Evolutionary conservation across 1,140 invertebrate genomes (phyloP), one percentile per base, ranked within the genome.

Genomic region (Gryllus bimaculatus): DNA sequence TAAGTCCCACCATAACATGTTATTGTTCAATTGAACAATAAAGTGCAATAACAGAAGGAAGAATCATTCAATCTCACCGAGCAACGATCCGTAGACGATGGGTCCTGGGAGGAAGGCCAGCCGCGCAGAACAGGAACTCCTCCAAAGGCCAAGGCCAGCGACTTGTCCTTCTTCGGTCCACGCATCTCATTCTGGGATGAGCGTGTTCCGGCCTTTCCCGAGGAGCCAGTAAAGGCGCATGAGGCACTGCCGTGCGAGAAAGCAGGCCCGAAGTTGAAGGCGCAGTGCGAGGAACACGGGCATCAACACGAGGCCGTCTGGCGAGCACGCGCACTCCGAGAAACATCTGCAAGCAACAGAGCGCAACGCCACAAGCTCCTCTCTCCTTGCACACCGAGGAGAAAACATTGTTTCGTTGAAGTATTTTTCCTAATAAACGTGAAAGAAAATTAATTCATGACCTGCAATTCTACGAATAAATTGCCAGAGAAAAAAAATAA

Each of bases 21-120:
- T 39, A 39, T 39, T 39, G 26, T 39, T n/a, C n/a, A 39, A 39
- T 2, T 39, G 5, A 39, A 39, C 26, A 39, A 39, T 5, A 5
- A 39, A 39, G 26, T 39, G 5, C 26, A 39, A 39, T 39, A 39
- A 39, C 1, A 1, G 26, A 39, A 39, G 5, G 26, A 39, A 39
- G 1, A 39, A 39, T 2, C 26, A 1, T 73, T 79, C 74, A 1
- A 26, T 73, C 78, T 81, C 78, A 85, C 85, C 85, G 66, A 92
- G 90, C 78, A 92, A 89, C 10, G 86, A 85, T 6, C 91, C 91
- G 81, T 88, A 92, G 47, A 92, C 85, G 79, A 92, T 92, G 5
- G 91, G 91, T 12, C 89, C 90, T 8, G 91, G 91, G 80, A 92
- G 90, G 12, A 91, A 83, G 7, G 90, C 90, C 78, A 91, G 88